Base-by-base conservation (phyloP, 2,113 vertebrate species). In the Rhinoderma darwinii region DNA sequence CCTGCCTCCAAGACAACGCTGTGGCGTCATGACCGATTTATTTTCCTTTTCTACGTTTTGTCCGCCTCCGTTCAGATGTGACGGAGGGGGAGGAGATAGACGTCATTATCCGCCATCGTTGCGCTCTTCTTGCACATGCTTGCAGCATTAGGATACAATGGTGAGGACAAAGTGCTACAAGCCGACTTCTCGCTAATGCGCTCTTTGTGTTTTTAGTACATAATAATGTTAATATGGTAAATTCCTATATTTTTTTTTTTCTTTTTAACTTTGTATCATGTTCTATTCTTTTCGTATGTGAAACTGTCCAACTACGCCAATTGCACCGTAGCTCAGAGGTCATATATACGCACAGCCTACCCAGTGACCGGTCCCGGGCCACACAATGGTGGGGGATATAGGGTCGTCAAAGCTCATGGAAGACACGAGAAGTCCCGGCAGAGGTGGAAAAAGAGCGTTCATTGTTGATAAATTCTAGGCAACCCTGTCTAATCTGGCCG, bases 141-240 rank as follows among this genome's bases (percentile, higher is more conserved):
- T 59, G 56, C 56, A 43, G 56, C 56, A 66, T 82, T 82, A 17
- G 27, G 59, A 30, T 66, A 51, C 27, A 25, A 25, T 10, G 32
- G 88, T 89, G 88, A 27, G 82, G 44, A 73, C 66, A 6, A 18
- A 39, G 63, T 68, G 68, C 82, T 84, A n/a, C 68, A 37, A 70
- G 43, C 63, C 41, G 39, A 41, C 43, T 44, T 51, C 27, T 83
- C 17, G 22, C 66, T 74, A 41, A 47, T 59, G 68, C 59, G 68
- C 47, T 73, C 54, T 83, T 73, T 84, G 17, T 84, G 32, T 74
- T 74, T 72, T 84, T 73, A 84, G 32, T 73, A 27, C 47, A 56
- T 73, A 39, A 18, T 68, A 61, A 44, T 81, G 66, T 83, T 83
- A 84, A 50, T 72, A 72, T 37, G 61, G 81, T 35, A 44, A 22